A percentile compares a stretch with the other conserved stretches of the same genome.
Evolutionary conservation across 2,797 vertebrate species (phyloP).

Genomic region (Anableps anableps): DNA sequence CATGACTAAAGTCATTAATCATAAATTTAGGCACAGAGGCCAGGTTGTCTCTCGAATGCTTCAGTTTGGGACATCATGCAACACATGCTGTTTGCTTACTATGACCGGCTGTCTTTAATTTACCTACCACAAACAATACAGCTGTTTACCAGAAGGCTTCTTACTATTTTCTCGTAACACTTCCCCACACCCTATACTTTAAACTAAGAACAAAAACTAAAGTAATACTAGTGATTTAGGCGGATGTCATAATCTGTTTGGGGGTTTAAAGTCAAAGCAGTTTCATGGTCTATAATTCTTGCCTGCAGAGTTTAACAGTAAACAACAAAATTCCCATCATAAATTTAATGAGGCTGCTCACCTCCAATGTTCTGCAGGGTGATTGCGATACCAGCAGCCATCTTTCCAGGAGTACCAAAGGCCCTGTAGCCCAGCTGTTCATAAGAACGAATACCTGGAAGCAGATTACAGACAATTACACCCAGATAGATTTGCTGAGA

Average conservation of each 20-base stretch:
- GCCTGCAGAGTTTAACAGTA: constrained; percentile 4
- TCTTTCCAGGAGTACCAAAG: constrained; percentile 93
- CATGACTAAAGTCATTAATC: background rate
- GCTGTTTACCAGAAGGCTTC: constrained; percentile 32
- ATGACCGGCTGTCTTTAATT: constrained; percentile 15
- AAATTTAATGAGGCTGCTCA: constrained; percentile 59
- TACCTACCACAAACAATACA: constrained; percentile 10
- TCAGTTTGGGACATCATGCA: background rate
- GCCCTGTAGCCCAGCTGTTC: constrained; percentile 93
- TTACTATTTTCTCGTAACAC: constrained; percentile 8
- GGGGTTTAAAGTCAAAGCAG: constrained; percentile 8
- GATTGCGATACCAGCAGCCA: constrained; percentile 93
- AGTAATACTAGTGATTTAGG: constrained; percentile 3
- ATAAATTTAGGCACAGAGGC: background rate
- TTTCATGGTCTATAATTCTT: constrained; percentile 21
- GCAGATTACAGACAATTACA: constrained; percentile 38
- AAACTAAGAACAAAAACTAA: constrained; percentile 18
- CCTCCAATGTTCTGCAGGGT: constrained; percentile 96
- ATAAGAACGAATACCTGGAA: constrained; percentile 92
- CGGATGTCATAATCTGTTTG: constrained; percentile 3
- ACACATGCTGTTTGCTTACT: background rate
- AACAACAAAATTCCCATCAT: constrained; percentile 1
- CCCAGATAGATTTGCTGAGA: constrained; percentile 13
- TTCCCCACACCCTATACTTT: constrained; percentile 4
- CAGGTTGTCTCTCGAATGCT: constrained; percentile 1